Conservation (phyloP, 2,888 invertebrate species). For the Vanessa cardui region DNA sequence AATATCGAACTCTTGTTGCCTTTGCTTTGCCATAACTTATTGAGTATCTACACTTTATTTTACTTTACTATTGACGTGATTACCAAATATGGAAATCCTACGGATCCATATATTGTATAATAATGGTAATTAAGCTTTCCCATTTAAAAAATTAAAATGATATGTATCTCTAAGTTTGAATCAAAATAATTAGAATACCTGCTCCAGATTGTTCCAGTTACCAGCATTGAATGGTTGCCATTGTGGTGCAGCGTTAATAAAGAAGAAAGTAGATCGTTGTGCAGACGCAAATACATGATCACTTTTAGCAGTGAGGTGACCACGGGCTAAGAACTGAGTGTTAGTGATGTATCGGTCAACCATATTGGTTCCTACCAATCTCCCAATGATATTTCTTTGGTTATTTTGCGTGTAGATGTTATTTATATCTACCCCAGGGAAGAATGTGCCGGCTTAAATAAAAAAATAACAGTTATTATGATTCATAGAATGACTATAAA, state of each 20-base stretch:
- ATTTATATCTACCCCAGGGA: slow-evolving; percentile 67
- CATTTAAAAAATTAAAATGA: too few relatives aligned
- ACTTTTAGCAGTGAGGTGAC: slow-evolving; percentile 80
- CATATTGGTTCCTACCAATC: slow-evolving; percentile 55
- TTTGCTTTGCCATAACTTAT: too few relatives aligned
- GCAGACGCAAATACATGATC: slow-evolving; percentile 80
- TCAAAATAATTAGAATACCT: too few relatives aligned
- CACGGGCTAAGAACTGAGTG: slow-evolving; percentile 72
- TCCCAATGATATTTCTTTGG: slow-evolving; percentile 60
- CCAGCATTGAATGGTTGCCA: slow-evolving; percentile 82
- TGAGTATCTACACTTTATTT: too few relatives aligned
- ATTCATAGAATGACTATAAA: background rate
- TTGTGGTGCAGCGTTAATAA: slow-evolving; percentile 83
- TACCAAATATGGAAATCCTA: too few relatives aligned
- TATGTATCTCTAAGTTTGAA: too few relatives aligned
- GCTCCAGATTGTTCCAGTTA: slow-evolving; percentile 74
- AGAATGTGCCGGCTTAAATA: slow-evolving; percentile 75
- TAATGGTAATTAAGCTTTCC: too few relatives aligned
- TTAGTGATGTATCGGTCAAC: slow-evolving; percentile 75
- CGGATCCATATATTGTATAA: too few relatives aligned
- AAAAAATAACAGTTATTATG: background rate
- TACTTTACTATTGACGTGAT: too few relatives aligned
- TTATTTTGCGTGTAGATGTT: slow-evolving; percentile 65
- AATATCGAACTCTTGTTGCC: too few relatives aligned
- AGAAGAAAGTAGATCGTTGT: slow-evolving; percentile 81